Evolutionary conservation across 2,888 invertebrate genomes (phyloP), one percentile per base, ranked within the genome.

Genomic region (Melanotus villosus): DNA sequence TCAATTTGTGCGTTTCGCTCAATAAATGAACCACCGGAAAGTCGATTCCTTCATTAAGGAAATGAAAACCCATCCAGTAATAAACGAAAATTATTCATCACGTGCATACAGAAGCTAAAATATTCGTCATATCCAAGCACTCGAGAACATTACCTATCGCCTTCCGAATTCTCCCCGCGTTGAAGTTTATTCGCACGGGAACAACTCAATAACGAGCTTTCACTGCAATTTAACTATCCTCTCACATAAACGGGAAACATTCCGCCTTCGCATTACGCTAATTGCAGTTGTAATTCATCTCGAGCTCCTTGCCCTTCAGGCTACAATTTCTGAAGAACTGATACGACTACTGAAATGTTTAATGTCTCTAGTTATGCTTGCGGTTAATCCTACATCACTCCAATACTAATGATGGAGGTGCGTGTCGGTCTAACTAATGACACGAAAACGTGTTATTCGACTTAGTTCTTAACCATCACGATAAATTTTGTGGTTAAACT

Each of bases 131-230:
- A 50, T 14, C 50, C 23, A 14, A 47, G 43, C 23, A 2, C 26
- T 50, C 50, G 7, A 30, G 50, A 23, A 12, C 30, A 50, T 50
- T 47, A 12, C 50, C 50, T 23, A 50, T 50, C 14, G 26, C 12
- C 65, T 16, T 56, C 26, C 26, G 30, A 47, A 57, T 65, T 65
- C 52, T 63, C 45, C 43, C 26, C 45, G 32, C 65, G 57, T 65
- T 62, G 19, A 38, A 52, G 50, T 50, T 65, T 47, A 65, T 45
- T 14, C 65, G 34, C 65, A 32, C 54, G 65, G 65, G 65, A 57
- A 65, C 65, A 65, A 65, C 65, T 65, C 65, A 57, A 65, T 65
- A 65, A 65, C 56, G 65, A 57, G 57, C 65, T 56, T 64, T 45
- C 65, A 34, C 57, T 36, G 30, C 32, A 65, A 32, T 65, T 57